Percentiles rank a stretch among this genome's conserved stretches.
Evolutionary conservation across 2,888 invertebrate genomes (phyloP).

Genomic region (Glyphotaelius pellucidus): DNA sequence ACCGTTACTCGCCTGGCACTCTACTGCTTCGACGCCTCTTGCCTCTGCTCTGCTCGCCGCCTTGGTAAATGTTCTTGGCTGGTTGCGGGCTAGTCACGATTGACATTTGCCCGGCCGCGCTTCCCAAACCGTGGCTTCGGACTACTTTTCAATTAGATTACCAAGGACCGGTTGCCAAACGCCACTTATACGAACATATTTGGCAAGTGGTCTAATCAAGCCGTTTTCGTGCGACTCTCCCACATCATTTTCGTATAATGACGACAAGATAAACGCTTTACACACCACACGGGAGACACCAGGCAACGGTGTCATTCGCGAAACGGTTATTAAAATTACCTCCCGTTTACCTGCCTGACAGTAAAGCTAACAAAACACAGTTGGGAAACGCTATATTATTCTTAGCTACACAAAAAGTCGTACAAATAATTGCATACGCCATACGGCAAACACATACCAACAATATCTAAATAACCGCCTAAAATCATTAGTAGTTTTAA

Average conservation of each 20-base stretch:
- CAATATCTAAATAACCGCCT: neutral
- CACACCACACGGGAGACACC: neutral
- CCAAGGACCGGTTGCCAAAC: conserved; percentile 28
- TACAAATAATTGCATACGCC: neutral
- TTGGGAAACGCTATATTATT: neutral
- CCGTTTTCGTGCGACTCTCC: conserved; percentile 2
- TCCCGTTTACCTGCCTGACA: neutral
- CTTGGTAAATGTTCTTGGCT: neutral
- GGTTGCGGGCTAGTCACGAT: conserved; percentile 26
- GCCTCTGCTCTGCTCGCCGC: neutral
- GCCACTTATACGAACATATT: conserved; percentile 9
- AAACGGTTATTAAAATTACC: neutral
- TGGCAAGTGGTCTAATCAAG: conserved; percentile 28
- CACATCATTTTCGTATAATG: conserved; percentile 2
- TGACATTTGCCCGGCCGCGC: conserved; percentile 27
- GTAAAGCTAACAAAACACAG: neutral
- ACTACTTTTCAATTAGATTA: conserved; percentile 30
- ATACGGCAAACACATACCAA: neutral
- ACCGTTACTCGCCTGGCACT: conserved; percentile 26
- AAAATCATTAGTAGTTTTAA: neutral
- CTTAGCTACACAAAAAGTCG: neutral
- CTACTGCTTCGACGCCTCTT: neutral
- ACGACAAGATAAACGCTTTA: neutral
- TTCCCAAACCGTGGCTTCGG: conserved; percentile 35
- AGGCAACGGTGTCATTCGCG: neutral